Evolutionary conservation across 2,797 vertebrate genomes (phyloP).

Genomic region (Malurus splendens): DNA sequence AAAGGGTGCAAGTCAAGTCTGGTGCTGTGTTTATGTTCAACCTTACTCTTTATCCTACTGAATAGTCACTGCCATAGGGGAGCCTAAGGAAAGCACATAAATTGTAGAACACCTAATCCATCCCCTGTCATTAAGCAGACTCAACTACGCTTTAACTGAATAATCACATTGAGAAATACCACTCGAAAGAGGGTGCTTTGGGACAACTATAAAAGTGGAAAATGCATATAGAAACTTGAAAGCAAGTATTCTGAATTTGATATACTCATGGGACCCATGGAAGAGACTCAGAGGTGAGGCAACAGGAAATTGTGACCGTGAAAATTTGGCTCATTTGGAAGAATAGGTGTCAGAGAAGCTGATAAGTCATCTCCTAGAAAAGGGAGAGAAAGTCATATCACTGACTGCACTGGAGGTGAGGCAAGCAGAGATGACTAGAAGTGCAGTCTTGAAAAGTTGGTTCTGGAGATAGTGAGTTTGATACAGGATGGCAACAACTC

Average conservation of each 20-base stretch:
- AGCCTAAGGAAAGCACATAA: background rate
- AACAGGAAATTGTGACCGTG: background rate
- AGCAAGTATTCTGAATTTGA: background rate
- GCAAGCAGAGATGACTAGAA: background rate
- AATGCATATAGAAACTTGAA: background rate
- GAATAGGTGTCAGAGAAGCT: background rate
- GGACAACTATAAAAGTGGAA: background rate
- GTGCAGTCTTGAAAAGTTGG: background rate
- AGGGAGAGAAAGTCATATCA: background rate
- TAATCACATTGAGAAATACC: background rate
- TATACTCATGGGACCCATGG: background rate
- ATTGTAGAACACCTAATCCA: background rate
- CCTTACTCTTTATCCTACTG: background rate
- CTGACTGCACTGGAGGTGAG: background rate
- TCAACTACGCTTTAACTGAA: background rate
- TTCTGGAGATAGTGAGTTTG: background rate
- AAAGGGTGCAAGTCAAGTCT: background rate
- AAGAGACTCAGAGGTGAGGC: background rate
- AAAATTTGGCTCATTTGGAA: background rate
- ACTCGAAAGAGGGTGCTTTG: background rate
- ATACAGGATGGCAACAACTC: background rate
- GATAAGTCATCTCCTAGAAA: background rate
- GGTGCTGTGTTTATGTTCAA: background rate
- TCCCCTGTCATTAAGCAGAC: background rate
- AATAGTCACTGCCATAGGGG: background rate